Conservation (phyloP, 2,113 vertebrate genomes). For the Indicator indicator region DNA sequence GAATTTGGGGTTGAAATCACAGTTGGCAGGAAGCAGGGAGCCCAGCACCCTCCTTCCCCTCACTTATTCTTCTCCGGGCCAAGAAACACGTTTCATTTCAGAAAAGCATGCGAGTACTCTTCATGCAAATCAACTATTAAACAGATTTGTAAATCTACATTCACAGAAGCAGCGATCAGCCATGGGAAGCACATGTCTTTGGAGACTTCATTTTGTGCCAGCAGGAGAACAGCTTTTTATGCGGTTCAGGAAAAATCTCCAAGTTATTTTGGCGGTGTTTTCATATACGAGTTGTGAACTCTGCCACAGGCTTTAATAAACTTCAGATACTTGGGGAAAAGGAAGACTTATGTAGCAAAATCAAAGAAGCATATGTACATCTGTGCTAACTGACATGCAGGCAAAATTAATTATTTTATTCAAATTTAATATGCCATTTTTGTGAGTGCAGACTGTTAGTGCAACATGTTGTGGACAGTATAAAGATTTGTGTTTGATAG, state of each 20-base stretch:
- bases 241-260: neutral
- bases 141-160: neutral
- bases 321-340: neutral
- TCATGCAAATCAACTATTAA: conserved; percentile 19
- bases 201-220: neutral
- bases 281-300: conserved; percentile 9
- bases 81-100: conserved; percentile 22
- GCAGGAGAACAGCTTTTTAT: neutral
- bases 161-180: neutral
- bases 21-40: conserved; percentile 61
- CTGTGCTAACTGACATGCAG: neutral
- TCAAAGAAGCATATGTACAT: neutral
- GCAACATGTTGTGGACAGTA: neutral
- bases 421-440: neutral
- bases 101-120: neutral
- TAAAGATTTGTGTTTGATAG: neutral
- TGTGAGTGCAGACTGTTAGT: neutral
- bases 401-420: neutral
- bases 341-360: neutral
- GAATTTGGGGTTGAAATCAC: conserved; percentile 68
- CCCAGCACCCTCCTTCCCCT: neutral
- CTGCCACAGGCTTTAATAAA: neutral
- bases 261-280: neutral
- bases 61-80: neutral
- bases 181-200: neutral